Base-by-base conservation (phyloP, 2,113 vertebrate genomes). In the Pelmatolapia mariae region DNA sequence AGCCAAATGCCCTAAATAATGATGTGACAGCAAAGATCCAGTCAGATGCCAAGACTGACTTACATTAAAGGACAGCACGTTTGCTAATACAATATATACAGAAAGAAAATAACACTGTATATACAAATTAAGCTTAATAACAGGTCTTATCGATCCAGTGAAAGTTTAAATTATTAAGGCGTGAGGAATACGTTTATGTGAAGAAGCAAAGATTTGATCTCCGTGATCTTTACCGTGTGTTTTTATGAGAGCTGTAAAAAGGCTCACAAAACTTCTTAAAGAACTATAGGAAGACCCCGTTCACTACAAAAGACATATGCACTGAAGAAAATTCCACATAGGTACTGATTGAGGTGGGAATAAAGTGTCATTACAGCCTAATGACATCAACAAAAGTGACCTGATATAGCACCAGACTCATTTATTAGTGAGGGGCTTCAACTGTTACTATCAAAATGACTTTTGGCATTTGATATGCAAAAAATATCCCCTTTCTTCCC, bases 351-450 rank as follows among this genome's bases (percentile, higher is more conserved):
- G 59, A 86, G 36, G 82, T 54, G 52, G 78, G 81, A 90, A 89
- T 87, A 78, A 81, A 81, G 83, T 68, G 78, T 89, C 87, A 92
- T 91, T 50, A 91, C 29, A 15, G 83, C 71, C 84, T 92, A 88
- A 91, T 94, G 43, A 81, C 87, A 89, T 89, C 59, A 76, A 84
- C 59, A 53, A 84, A 84, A 87, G 76, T 88, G 52, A 84, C 78
- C 38, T 81, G 71, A 89, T 86, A 87, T 19, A 83, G 52, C 85
- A 81, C 22, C 7, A 33, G 43, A 68, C 73, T 66, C 66, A 90
- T 93, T 92, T 93, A 92, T 93, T 93, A 89, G 85, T 31, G 47
- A 63, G 85, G 50, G 40, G 78, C 92, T 71, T 94, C 92, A 95
- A 24, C 87, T 89, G 79, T 43, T 86, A 16, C 16, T 59, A 31